Evolutionary conservation across 2,797 vertebrate genomes (phyloP), one percentile per base, ranked within the genome.

Genomic region (Psittacula echo): DNA sequence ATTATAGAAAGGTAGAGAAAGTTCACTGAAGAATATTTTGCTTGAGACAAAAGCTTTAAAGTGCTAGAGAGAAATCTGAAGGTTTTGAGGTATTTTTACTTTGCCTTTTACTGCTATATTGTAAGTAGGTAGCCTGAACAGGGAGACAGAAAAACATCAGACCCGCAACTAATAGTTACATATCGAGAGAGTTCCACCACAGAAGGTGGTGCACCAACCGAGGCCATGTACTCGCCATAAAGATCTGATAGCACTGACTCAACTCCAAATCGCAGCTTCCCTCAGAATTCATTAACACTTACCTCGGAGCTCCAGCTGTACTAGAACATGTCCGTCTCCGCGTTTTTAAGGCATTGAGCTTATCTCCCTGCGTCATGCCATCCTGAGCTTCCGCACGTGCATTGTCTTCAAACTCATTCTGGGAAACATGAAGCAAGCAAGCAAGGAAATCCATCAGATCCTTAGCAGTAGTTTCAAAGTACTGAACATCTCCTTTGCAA

Each of bases 301-400:
- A 99, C 99, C 99, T 98, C 83, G 98, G 97, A 8, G 98, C 94
- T 95, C 98, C 98, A 5, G 98, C 93, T 42, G 98, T 97, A 47
- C 98, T 92, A 4, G 98, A 97, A 7, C 98, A 98, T 9, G 98
- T 98, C 34, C 98, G 98, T 20, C 99, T 98, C 37, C 98, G 98
- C 94, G 98, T 98, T 95, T 99, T 99, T 97, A 99, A 98, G 97
- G 99, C 99, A 98, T 99, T 98, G 37, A 99, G 98, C 97, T 99
- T 99, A 97, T 99, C 99, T 97, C 99, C 99, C 96, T 99, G 99
- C 2, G 99, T 99, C 95, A 99, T 91, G 39, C 78, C 96, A 66
- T 94, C 97, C 95, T 97, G 97, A 64, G 90, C 50, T 89, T 98
- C 98, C 79, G 87, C 76, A 15, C 96, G 95, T 47, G 97, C 96